Conservation (phyloP, 2,797 vertebrate species). For the Alouatta caraya region DNA sequence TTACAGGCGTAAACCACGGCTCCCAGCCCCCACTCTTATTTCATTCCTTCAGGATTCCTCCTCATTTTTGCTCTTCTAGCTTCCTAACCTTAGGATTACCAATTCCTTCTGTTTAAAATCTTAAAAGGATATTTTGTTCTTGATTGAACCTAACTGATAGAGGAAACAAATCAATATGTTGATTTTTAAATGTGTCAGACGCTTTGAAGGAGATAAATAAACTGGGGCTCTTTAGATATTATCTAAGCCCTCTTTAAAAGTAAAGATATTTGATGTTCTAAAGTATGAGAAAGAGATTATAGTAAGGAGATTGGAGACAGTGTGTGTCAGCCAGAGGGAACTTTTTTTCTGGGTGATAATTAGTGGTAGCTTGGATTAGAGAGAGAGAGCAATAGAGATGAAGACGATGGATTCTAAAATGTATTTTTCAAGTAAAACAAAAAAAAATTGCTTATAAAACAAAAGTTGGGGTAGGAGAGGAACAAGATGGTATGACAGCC, state of each 20-base stretch:
- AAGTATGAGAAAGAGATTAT: background rate
- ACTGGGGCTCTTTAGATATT: background rate
- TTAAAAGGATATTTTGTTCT: background rate
- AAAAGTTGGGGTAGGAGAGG: background rate
- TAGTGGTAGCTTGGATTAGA: background rate
- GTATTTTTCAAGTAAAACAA: background rate
- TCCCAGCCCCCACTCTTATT: background rate
- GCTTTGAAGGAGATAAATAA: slow-evolving; percentile 29
- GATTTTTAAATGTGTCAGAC: slow-evolving; percentile 27
- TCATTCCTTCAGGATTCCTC: background rate
- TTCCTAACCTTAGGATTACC: background rate
- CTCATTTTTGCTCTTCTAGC: background rate
- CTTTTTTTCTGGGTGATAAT: background rate
- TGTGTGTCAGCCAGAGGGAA: background rate
- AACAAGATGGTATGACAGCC: background rate
- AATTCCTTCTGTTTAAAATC: background rate
- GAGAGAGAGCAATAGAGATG: too few relatives aligned
- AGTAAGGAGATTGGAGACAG: background rate
- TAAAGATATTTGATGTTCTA: background rate
- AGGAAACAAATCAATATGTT: background rate
- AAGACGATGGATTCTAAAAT: background rate
- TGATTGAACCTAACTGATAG: background rate
- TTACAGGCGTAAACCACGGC: background rate
- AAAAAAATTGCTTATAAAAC: background rate
- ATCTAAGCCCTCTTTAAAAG: background rate